Conservation (phyloP, 2,888 invertebrate species). For the Ditylenchus weischeri region DNA sequence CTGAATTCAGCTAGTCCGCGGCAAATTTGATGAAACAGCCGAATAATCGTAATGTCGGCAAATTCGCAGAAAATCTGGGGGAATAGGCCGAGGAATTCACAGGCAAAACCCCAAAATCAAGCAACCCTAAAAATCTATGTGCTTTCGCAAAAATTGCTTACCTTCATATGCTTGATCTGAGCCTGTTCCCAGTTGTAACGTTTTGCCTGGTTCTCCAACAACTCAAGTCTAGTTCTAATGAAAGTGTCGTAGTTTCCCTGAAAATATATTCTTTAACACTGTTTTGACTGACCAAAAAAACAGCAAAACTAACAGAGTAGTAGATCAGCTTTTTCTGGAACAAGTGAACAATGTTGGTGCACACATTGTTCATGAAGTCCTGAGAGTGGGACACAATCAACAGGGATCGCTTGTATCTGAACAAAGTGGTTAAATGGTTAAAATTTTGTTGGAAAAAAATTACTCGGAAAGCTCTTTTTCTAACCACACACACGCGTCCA, state of each 20-base stretch:
- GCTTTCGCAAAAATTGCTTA: conserved; percentile 55
- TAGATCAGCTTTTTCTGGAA: conserved; percentile 87
- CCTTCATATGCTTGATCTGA: conserved; percentile 98
- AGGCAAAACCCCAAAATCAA: neutral
- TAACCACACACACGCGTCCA: conserved; percentile 98
- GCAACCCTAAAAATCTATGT: no score
- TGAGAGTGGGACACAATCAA: conserved; percentile 98
- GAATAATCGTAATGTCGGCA: neutral
- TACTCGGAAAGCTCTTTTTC: conserved; percentile 91
- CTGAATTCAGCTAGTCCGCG: neutral
- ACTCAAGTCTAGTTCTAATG: conserved; percentile 83
- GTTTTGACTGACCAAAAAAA: conserved; percentile 3
- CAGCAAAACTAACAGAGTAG: conserved; percentile 71
- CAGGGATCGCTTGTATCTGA: conserved; percentile 86
- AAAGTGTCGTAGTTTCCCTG: conserved; percentile 92
- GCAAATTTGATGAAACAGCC: conserved; percentile 9
- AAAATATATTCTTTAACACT: conserved; percentile 32
- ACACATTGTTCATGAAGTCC: conserved; percentile 93
- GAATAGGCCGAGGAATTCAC: neutral
- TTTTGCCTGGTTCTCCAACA: conserved; percentile 96
- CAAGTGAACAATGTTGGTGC: conserved; percentile 86
- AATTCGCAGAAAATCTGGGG: no score
- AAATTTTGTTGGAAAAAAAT: neutral
- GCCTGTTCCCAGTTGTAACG: conserved; percentile 99
- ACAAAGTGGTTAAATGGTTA: neutral